phyloP scores from a whole-genome alignment of 2,888 invertebrate genomes.

The Callyntrura sp. region DNA sequence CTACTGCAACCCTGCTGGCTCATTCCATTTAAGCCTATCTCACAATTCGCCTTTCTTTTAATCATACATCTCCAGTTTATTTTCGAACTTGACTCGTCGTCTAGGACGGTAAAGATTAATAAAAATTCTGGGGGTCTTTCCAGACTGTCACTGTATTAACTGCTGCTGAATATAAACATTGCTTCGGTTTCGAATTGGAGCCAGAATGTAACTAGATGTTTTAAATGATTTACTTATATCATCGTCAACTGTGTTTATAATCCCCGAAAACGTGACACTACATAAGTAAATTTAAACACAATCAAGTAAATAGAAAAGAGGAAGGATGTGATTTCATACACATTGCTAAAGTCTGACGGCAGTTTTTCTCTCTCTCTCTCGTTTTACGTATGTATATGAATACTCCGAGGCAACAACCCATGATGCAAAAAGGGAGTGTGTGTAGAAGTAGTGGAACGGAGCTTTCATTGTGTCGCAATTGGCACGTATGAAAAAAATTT shows the following conservation, averaged over 20 bases:
- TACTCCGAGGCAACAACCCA: no score
- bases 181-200: slow-evolving; percentile 1
- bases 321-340: no score
- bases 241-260: neutral
- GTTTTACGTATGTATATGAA: no score
- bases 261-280: no score
- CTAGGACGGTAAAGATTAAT: neutral
- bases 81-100: slow-evolving; percentile 22
- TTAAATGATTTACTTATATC: neutral
- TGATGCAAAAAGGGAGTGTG: no score
- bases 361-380: no score
- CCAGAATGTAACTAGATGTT: slow-evolving; percentile 1
- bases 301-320: no score
- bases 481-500: slow-evolving; percentile 19
- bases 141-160: neutral
- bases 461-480: slow-evolving; percentile 39
- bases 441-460: neutral
- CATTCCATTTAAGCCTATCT: slow-evolving; percentile 66
- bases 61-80: slow-evolving; percentile 40
- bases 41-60: slow-evolving; percentile 58
- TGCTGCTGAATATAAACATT: neutral
- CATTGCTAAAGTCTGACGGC: no score
- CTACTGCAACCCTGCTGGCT: neutral
- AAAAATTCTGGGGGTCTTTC: neutral
- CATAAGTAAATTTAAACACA: no score